Evolutionary conservation across 2,888 invertebrate genomes (phyloP), one percentile per base, ranked within the genome.

Genomic region (Diplazon laetatorius): DNA sequence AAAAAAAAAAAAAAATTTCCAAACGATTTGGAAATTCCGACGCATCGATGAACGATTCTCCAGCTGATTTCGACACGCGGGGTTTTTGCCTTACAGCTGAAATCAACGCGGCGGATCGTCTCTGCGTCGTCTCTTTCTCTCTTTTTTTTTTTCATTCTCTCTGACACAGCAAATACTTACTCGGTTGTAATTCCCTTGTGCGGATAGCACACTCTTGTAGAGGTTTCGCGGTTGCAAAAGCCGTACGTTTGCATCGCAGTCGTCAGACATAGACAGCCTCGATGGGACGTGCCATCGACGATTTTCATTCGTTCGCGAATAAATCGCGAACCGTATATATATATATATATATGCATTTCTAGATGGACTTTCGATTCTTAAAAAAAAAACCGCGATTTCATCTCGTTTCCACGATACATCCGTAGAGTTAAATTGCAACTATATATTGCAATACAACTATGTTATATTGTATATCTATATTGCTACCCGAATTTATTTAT

Each of bases 191-290:
- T 25, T 35, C 48, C 16, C 46, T n/a, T n/a, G 35, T 35, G 22
- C 22, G 35, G 35, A 6, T 30, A 69, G 20, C 22, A 60, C 48
- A 50, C 20, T 62, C 62, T 16, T 37, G 35, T 14, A 46, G 69
- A 70, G 59, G 37, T 70, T 70, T 70, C 60, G 71, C 55, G 55
- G 44, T 72, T 72, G 55, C 71, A 55, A 55, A 55, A 55, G 52
- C 52, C 22, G 30, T 52, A 25, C 12, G 20, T 22, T n/a, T 14
- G 14, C 30, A 14, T 25, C 14, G 42, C 42, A 4, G 30, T 6
- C 30, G n/a, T n/a, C 62, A 16, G 30, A 25, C 42, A 60, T 42
- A 42, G 12, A 57, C 12, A 16, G 8, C 48, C 10, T 35, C 14
- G 20, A 10, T 12, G 30, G 12, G 18, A 39, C 20, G 39, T 20